Evolutionary conservation across 1,140 invertebrate genomes (phyloP).

Genomic region (Microvelia longipes): DNA sequence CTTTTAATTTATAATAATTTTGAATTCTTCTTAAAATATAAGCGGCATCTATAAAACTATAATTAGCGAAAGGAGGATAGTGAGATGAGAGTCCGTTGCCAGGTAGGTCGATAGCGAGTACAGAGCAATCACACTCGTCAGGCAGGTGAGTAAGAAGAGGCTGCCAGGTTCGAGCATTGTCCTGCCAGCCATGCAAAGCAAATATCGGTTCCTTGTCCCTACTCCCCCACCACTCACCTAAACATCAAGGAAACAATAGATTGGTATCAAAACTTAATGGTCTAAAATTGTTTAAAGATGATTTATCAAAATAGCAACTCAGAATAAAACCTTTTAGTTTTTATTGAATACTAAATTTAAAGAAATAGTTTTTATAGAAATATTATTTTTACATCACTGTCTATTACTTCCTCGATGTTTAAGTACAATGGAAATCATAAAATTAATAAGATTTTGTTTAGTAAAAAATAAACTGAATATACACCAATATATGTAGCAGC

Average conservation of each 20-base stretch:
- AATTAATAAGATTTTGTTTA: too few species aligned
- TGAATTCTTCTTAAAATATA: conserved; percentile 52
- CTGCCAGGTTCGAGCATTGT: conserved; percentile 76
- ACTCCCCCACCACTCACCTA: conserved; percentile 65
- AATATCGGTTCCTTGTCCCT: conserved; percentile 51
- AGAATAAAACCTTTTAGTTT: too few species aligned
- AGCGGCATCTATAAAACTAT: conserved; percentile 53
- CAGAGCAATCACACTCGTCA: conserved; percentile 29
- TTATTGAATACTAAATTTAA: too few species aligned
- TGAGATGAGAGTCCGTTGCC: conserved; percentile 71
- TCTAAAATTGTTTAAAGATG: too few species aligned
- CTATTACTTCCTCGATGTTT: too few species aligned
- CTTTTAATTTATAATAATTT: conserved; percentile 60
- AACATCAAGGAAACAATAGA: conserved; percentile 15
- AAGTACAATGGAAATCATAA: too few species aligned
- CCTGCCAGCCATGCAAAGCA: conserved; percentile 75
- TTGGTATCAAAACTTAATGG: too few species aligned
- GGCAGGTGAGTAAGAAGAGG: conserved; percentile 52
- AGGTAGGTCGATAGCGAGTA: conserved; percentile 60
- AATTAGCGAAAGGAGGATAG: conserved; percentile 51
- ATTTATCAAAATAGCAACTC: too few species aligned
- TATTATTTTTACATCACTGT: too few species aligned
- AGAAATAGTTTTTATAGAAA: too few species aligned
- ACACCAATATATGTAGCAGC: too few species aligned
- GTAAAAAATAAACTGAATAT: too few species aligned